phyloP scores from a whole-genome alignment of 2,888 invertebrate genomes.

The Mesorhabditis sp. region DNA sequence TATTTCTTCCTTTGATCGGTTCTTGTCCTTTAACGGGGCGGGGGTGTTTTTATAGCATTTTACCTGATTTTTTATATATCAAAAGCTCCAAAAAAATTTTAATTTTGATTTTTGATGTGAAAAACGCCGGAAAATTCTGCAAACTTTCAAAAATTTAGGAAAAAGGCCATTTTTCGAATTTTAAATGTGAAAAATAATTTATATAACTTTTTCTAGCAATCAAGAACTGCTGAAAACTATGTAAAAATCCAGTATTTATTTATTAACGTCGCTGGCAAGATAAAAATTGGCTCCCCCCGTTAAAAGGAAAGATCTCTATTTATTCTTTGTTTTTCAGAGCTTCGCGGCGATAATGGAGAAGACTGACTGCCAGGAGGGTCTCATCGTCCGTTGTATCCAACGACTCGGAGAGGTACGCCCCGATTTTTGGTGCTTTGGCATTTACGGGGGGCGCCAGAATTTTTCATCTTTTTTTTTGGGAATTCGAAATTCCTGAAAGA shows the following conservation, averaged over 20 bases:
- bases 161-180: too few species aligned
- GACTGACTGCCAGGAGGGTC: constrained; percentile 92
- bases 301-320: too few species aligned
- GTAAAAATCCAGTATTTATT: background rate
- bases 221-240: background rate
- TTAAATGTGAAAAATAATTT: too few species aligned
- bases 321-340: constrained; percentile 65
- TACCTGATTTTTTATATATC: too few species aligned
- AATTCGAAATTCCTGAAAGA: background rate
- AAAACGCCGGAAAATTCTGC: too few species aligned
- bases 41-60: too few species aligned
- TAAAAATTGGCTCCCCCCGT: too few species aligned
- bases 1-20: background rate
- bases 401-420: constrained; percentile 85
- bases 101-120: too few species aligned
- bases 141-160: too few species aligned
- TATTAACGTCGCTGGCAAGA: too few species aligned
- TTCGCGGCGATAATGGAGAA: constrained; percentile 87
- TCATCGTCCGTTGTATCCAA: constrained; percentile 93
- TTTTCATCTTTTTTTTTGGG: background rate
- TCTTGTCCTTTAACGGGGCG: background rate
- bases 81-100: too few species aligned
- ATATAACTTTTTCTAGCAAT: too few species aligned
- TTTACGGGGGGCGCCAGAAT: background rate
- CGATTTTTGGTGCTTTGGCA: constrained; percentile 71